Evolutionary conservation across 2,888 invertebrate species (phyloP), one percentile per base, ranked within the genome.

Genomic region (Tipula unca): DNA sequence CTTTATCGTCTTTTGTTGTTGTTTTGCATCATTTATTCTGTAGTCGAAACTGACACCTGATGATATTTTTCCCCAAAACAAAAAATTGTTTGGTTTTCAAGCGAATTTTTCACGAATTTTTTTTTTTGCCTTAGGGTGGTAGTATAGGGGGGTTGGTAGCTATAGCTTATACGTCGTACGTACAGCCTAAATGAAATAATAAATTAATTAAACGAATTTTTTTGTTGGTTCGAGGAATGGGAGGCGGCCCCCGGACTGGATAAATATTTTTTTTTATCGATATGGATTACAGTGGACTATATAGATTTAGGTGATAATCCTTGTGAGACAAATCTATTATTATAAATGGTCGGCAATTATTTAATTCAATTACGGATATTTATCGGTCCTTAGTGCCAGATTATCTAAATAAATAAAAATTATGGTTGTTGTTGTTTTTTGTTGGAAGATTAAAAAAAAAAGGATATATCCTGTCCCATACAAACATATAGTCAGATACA

Each of bases 21-120:
- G 69, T 69, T 48, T 69, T 10, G 69, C 69, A 69, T 69, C 69
- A 69, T 69, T 69, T 69, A 69, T 69, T 69, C 69, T 25, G 3
- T 69, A 69, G 69, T 69, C 20, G 69, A 69, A 69, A 69, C 69
- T 69, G 69, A 69, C 69, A 69, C 69, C 69, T 69, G 69, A 69
- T 69, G 69, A 69, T 69, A 69, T 69, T 69, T 69, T 8, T 69
- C 4, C 25, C 25, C 48, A 4, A 54, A 8, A 54, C n/a, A n/a
- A 69, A 69, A 25, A 25, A 48, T 48, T 20, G 20, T 69, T 69
- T 69, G 69, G 69, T 69, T 69, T 69, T 69, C 25, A 69, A 3
- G 25, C 69, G 69, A 69, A 69, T 25, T 69, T 69, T 69, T 69
- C 69, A 25, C 69, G 69, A 69, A 20, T 25, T 25, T 69, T 69